A percentile compares a stretch with the other conserved stretches of the same genome.
Conservation (phyloP, 2,888 invertebrate genomes). For the Meloe dianella region DNA sequence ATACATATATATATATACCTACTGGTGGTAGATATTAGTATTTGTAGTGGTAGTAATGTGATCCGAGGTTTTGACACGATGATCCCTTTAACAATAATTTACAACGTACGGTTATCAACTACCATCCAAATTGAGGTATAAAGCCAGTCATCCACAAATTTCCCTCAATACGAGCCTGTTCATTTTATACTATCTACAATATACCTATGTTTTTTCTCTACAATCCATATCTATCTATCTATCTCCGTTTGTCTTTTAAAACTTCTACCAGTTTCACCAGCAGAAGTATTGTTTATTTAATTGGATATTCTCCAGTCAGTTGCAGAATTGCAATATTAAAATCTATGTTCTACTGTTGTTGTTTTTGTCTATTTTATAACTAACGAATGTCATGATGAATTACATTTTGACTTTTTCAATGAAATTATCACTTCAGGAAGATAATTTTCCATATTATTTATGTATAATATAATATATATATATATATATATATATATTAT, state of each 20-base stretch:
- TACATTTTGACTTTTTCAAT: not conserved
- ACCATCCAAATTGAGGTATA: conserved; percentile 11
- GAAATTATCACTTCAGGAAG: not conserved
- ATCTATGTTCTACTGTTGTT: no score
- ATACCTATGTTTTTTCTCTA: not conserved
- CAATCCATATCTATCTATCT: not conserved
- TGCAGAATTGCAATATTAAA: conserved; percentile 7
- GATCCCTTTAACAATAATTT: conserved; percentile 50
- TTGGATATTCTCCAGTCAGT: not conserved
- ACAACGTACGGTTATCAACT: conserved; percentile 38
- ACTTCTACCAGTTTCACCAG: not conserved
- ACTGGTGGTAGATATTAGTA: not conserved
- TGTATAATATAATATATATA: no score
- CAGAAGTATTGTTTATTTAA: conserved; percentile 5
- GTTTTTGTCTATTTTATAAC: not conserved
- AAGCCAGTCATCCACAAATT: conserved; percentile 8
- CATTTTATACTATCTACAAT: not conserved
- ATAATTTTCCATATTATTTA: not conserved
- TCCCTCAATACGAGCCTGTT: conserved; percentile 3
- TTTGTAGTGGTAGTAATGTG: conserved; percentile 35
- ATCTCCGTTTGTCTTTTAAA: not conserved
- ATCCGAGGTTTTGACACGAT: conserved; percentile 47
- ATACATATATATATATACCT: not conserved
- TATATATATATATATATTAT: no score
- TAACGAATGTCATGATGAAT: not conserved